Evolutionary conservation across 2,888 invertebrate genomes (phyloP), one percentile per base, ranked within the genome.

Genomic region (Cosmopolites sordidus): DNA sequence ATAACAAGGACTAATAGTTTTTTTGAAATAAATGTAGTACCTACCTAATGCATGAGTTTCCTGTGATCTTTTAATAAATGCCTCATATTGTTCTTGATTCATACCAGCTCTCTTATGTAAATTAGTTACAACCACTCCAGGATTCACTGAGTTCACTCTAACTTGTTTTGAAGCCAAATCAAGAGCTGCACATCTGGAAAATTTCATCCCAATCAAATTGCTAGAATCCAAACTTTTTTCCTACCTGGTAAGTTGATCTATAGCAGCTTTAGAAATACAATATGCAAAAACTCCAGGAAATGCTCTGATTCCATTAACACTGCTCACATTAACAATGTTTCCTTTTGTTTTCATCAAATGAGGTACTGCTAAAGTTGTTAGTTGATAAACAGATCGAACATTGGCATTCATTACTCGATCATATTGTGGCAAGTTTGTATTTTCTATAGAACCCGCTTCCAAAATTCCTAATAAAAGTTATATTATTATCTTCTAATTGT

Each of bases 291-390:
- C 88, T 5, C 89, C 89, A 1, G 95, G 86, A 70, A 97, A 96
- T 41, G 96, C 84, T 66, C 95, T 78, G 16, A 93, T 79, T 2
- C 97, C 97, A 66, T 88, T 90, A 0, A 97, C 92, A 71, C 95
- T 95, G 1, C 96, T 97, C 0, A 98, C 89, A 71, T 97, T 98
- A 0, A 98, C 94, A 63, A 96, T 87, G 61, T 85, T 90, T 29
- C 94, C 94, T 73, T 91, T 88, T 0, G 84, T 81, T 73, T 85
- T 81, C 1, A 91, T 76, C 15, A 97, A 77, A 74, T 94, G 84
- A 0, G 96, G 95, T 0, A 90, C 87, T 2, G 93, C 89, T 43
- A 94, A 71, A 84, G 87, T 89, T 0, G 92, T 94, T 58, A 96
- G 71, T 55, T 89, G 83, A 68, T 89, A 89, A 14, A 90, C 78